Evolutionary conservation across 1,140 invertebrate species (phyloP).

Genomic region (Littorina saxatilis): DNA sequence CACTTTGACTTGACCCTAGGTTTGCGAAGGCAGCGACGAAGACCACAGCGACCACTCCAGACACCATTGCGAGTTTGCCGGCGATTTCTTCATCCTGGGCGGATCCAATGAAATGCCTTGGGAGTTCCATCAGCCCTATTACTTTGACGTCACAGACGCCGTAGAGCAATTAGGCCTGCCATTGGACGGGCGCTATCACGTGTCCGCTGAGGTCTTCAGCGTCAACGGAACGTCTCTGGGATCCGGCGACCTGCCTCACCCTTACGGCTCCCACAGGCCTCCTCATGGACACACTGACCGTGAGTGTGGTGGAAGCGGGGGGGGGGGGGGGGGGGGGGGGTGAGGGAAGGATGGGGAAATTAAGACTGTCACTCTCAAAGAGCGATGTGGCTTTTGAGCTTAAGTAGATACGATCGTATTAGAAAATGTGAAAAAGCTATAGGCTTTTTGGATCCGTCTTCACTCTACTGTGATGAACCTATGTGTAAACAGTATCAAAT

Average conservation of each 20-base stretch:
- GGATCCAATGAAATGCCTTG: slow-evolving; percentile 51
- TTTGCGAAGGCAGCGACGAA: not conserved
- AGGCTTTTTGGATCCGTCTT: no score
- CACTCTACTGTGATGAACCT: no score
- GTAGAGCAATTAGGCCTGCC: slow-evolving; percentile 10
- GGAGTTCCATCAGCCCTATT: slow-evolving; percentile 40
- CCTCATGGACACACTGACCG: slow-evolving; percentile 40
- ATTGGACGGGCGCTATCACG: slow-evolving; percentile 37
- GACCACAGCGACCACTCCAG: not conserved
- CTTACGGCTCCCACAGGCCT: slow-evolving; percentile 38
- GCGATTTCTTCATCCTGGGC: slow-evolving; percentile 53
- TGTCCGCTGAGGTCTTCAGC: slow-evolving; percentile 35
- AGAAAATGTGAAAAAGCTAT: no score
- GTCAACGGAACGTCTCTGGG: slow-evolving; percentile 46
- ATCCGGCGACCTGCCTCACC: slow-evolving; percentile 28
- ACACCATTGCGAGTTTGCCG: slow-evolving; percentile 41
- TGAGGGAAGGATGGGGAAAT: no score
- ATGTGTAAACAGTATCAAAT: no score
- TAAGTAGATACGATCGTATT: no score
- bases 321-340: no score
- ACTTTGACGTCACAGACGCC: slow-evolving; percentile 42
- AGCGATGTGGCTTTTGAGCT: no score
- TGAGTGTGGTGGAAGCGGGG: slow-evolving; percentile 32
- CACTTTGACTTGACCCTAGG: no score
- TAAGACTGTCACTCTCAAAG: no score